phyloP scores from a whole-genome alignment of 1,140 invertebrate genomes.

The Macrocentrus cingulum region DNA sequence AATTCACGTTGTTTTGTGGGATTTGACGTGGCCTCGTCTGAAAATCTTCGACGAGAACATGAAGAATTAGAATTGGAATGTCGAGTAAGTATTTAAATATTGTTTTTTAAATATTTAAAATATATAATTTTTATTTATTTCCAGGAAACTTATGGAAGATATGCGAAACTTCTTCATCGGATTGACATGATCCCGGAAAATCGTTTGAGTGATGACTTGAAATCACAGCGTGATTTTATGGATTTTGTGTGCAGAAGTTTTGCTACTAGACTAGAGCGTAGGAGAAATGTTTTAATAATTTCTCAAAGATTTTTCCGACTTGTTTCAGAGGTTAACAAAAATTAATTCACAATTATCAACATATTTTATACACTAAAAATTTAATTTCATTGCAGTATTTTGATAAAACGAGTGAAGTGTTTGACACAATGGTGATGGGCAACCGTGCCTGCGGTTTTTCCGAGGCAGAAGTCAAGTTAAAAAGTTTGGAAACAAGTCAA shows the following conservation, averaged over 20 bases:
- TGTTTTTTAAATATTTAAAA: not conserved
- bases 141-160: slow-evolving; percentile 72
- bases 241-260: slow-evolving; percentile 79
- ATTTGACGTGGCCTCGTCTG: slow-evolving; percentile 70
- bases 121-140: not conserved
- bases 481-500: slow-evolving; percentile 62
- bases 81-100: slow-evolving; percentile 58
- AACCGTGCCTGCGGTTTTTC: slow-evolving; percentile 61
- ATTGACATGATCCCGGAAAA: slow-evolving; percentile 62
- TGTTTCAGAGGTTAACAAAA: slow-evolving; percentile 65
- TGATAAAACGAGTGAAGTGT: slow-evolving; percentile 67
- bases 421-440: slow-evolving; percentile 67
- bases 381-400: slow-evolving; percentile 59
- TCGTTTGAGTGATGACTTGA: slow-evolving; percentile 63
- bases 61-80: slow-evolving; percentile 78
- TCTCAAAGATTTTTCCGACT: slow-evolving; percentile 75
- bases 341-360: slow-evolving; percentile 20
- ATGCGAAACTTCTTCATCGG: slow-evolving; percentile 74
- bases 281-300: slow-evolving; percentile 75
- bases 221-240: slow-evolving; percentile 75
- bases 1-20: slow-evolving; percentile 73
- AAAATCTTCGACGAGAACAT: slow-evolving; percentile 70
- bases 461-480: slow-evolving; percentile 58
- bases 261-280: slow-evolving; percentile 72
- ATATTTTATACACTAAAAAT: slow-evolving; percentile 13